Percentiles rank a stretch among this genome's conserved stretches.
Conservation (phyloP, 2,113 vertebrate genomes). For the Oostethus manadensis region DNA sequence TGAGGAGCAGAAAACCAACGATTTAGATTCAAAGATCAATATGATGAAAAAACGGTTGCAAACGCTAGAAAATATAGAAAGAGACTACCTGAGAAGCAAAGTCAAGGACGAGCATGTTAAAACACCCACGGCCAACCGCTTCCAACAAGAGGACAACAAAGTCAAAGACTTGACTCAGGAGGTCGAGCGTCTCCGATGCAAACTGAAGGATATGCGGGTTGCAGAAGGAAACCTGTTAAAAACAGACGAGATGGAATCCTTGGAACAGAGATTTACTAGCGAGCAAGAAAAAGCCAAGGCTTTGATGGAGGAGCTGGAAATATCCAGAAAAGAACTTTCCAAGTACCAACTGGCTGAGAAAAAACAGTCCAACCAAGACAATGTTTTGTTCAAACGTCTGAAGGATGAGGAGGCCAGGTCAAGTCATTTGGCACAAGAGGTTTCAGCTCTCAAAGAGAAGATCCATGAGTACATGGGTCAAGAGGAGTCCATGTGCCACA, state of each 20-base stretch:
- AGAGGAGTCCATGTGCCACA: conserved; percentile 84
- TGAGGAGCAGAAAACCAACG: conserved; percentile 86
- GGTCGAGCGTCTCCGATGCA: conserved; percentile 85
- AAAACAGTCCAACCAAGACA: conserved; percentile 85
- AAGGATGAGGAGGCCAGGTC: conserved; percentile 92
- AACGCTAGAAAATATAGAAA: conserved; percentile 84
- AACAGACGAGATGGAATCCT: conserved; percentile 84
- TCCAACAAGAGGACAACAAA: conserved; percentile 93
- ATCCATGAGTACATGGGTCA: conserved; percentile 90
- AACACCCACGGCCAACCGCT: conserved; percentile 69
- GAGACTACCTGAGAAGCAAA: conserved; percentile 86
- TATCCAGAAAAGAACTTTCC: conserved; percentile 81
- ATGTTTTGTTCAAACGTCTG: conserved; percentile 84
- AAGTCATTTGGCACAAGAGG: conserved; percentile 86
- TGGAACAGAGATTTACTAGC: conserved; percentile 81
- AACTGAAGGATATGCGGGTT: conserved; percentile 89
- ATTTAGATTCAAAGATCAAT: conserved; percentile 85
- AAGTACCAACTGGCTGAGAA: conserved; percentile 90
- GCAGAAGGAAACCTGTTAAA: conserved; percentile 89
- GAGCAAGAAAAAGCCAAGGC: conserved; percentile 83
- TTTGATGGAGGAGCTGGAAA: conserved; percentile 85
- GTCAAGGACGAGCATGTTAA: conserved; percentile 81
- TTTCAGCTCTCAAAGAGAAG: conserved; percentile 90
- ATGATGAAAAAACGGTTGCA: conserved; percentile 89
- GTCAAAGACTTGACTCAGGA: conserved; percentile 93